Evolutionary conservation across 2,888 invertebrate species (phyloP).

Genomic region (Hoplodrina blanda): DNA sequence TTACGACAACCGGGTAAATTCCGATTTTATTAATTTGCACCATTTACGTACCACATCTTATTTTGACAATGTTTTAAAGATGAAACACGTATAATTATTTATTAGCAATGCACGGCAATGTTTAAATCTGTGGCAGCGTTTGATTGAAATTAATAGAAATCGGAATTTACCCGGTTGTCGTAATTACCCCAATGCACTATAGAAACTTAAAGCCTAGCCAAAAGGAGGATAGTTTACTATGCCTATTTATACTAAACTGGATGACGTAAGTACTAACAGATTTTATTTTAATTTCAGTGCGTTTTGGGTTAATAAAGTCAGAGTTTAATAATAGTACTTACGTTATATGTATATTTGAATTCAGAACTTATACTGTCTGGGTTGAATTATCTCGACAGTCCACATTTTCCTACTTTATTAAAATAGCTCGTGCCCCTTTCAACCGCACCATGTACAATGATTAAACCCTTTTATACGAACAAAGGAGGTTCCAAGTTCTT

Average conservation of each 20-base stretch:
- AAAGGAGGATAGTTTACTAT: not conserved
- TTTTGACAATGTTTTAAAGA: no score
- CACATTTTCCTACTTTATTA: conserved; percentile 47
- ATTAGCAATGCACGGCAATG: no score
- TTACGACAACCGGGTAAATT: no score
- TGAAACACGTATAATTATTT: no score
- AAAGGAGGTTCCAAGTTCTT: conserved; percentile 58
- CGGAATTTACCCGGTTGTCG: no score
- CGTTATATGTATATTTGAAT: not conserved
- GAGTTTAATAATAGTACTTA: not conserved
- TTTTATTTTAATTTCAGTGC: not conserved
- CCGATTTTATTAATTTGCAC: no score
- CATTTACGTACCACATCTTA: no score
- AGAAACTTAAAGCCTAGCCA: no score
- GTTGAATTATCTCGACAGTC: conserved; percentile 34
- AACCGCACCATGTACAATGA: conserved; percentile 50
- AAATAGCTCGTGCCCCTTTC: conserved; percentile 49
- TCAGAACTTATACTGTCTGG: not conserved
- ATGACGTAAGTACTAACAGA: not conserved
- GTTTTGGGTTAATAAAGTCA: not conserved
- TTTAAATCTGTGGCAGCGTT: no score
- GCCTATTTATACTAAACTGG: not conserved
- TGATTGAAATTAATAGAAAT: no score
- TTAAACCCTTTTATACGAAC: conserved; percentile 63
- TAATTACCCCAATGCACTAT: no score